Conservation (phyloP, 1,140 invertebrate genomes). For the Magallana gigas region DNA sequence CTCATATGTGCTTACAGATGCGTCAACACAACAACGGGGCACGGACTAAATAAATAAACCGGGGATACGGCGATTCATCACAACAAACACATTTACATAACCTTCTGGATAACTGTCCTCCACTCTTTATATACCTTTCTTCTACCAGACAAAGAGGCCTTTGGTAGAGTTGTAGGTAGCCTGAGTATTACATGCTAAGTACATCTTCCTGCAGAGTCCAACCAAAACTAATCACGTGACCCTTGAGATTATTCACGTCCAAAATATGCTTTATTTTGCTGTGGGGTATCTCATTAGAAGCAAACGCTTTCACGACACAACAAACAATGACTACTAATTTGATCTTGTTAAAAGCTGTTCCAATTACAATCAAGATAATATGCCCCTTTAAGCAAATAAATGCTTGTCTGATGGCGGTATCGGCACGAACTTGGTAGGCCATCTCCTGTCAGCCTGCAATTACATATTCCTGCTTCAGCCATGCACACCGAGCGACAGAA, state of each 20-base stretch:
- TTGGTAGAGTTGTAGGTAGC: neutral
- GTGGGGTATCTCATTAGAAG: conserved; percentile 12
- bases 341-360: conserved; percentile 36
- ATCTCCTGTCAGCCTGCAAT: neutral
- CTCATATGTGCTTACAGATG: conserved; percentile 34
- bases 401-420: conserved; percentile 18
- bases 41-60: conserved; percentile 1
- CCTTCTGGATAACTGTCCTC: conserved; percentile 16
- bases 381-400: conserved; percentile 31
- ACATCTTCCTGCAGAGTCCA: neutral
- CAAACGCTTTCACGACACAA: conserved; percentile 37
- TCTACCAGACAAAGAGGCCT: neutral
- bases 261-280: conserved; percentile 32
- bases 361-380: conserved; percentile 37
- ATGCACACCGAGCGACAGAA: neutral
- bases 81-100: conserved; percentile 36
- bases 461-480: conserved; percentile 23
- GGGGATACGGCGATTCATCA: neutral
- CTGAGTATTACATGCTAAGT: conserved; percentile 5
- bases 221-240: conserved; percentile 11
- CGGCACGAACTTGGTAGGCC: conserved; percentile 13
- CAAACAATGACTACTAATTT: conserved; percentile 36
- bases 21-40: conserved; percentile 16
- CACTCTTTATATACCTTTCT: neutral
- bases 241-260: conserved; percentile 19